phyloP scores from a whole-genome alignment of 2,113 vertebrate species.

The Meleagris gallopavo region DNA sequence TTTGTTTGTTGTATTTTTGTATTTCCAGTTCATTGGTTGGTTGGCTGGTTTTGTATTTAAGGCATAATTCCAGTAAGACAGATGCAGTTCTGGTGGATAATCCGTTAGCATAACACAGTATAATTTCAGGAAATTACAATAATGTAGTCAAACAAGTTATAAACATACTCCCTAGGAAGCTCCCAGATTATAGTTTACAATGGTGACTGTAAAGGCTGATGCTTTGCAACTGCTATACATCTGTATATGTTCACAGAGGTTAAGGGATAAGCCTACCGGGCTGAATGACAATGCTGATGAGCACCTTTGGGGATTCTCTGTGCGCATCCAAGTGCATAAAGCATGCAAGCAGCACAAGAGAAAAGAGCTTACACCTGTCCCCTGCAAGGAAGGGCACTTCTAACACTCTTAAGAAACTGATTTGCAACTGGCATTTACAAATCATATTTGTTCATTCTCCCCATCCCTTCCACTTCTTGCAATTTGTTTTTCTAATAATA shows the following conservation, averaged over 20 bases:
- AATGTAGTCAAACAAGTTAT: neutral
- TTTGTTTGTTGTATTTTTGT: neutral
- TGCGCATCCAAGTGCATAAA: neutral
- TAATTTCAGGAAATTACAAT: neutral
- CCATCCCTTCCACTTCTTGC: neutral
- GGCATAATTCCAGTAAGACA: neutral
- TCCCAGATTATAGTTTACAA: neutral
- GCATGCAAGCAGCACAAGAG: neutral
- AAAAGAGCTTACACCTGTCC: neutral
- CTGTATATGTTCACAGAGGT: neutral
- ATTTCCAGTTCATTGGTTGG: neutral
- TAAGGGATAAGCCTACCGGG: neutral
- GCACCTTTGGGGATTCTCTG: neutral
- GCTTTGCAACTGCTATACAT: neutral
- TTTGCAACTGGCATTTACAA: neutral
- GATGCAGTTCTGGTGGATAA: neutral
- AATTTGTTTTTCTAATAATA: neutral
- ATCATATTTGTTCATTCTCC: neutral
- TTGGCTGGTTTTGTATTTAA: neutral
- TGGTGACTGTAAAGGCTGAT: rapidly evolving
- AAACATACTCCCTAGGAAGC: neutral
- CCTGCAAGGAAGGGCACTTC: neutral
- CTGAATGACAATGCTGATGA: neutral
- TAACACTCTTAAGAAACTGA: neutral
- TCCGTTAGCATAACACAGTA: neutral